Percentiles rank a stretch among this genome's conserved stretches.
Evolutionary conservation across 30 jellyfish, hydroid and myxozoan genomes (phyloP).

Genomic region (Clytia hemisphaerica): DNA sequence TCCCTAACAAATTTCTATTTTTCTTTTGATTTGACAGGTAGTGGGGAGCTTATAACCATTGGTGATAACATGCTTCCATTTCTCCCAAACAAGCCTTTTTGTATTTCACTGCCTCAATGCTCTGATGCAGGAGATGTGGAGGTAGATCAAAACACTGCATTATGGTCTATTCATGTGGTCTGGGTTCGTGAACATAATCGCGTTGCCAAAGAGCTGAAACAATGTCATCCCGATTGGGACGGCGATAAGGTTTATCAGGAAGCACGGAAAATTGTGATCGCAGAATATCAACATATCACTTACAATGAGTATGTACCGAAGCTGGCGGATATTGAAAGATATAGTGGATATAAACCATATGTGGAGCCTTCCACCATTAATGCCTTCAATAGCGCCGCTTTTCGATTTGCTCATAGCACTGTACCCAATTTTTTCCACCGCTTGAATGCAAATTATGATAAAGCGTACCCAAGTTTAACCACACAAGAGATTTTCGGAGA

Average conservation of each 20-base stretch:
- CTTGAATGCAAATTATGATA: conserved; percentile 48
- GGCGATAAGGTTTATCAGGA: not conserved
- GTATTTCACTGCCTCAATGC: not conserved
- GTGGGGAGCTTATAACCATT: not conserved
- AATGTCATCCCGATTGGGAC: not conserved
- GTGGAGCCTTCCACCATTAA: conserved; percentile 22
- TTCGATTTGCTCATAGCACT: conserved; percentile 61
- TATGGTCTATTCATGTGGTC: not conserved
- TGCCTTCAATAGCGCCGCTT: conserved; percentile 62
- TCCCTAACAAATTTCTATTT: too few species aligned
- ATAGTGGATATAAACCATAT: not conserved
- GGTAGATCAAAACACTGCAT: conserved; percentile 5
- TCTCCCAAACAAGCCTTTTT: not conserved
- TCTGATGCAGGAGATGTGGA: conserved; percentile 3
- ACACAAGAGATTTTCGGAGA: conserved; percentile 43
- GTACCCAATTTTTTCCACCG: conserved; percentile 59
- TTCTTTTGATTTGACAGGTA: not conserved
- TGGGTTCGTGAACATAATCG: conserved; percentile 13
- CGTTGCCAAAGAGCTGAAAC: not conserved
- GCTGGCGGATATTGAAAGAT: not conserved
- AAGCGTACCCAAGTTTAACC: conserved; percentile 49
- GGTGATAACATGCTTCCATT: conserved; percentile 2
- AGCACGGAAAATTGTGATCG: conserved; percentile 2
- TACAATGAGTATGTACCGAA: conserved; percentile 13
- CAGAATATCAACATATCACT: conserved; percentile 1